A percentile compares a stretch with the other conserved stretches of the same genome.
phyloP scores from a whole-genome alignment of 2,888 invertebrate species.

The Latheticus oryzae region DNA sequence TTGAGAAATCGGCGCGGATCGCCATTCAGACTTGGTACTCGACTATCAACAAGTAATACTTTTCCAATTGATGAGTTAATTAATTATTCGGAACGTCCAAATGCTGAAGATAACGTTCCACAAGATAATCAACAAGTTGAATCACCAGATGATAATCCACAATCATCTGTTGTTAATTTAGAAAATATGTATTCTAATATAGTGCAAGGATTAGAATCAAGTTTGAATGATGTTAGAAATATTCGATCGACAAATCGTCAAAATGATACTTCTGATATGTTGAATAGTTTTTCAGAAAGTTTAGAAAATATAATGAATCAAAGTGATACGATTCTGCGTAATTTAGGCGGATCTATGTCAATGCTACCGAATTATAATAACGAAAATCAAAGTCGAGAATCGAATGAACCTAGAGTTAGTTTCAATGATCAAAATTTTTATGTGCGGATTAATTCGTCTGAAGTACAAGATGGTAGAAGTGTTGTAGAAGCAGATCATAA shows the following conservation, averaged over 20 bases:
- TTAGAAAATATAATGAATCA: conserved; percentile 63
- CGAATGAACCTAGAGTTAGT: conserved; percentile 34
- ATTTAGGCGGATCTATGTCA: conserved; percentile 60
- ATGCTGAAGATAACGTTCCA: conserved; percentile 56
- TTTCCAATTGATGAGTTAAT: conserved; percentile 61
- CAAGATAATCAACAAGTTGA: conserved; percentile 32
- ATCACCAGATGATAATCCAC: conserved; percentile 22
- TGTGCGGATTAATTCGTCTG: conserved; percentile 52
- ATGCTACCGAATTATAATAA: conserved; percentile 50
- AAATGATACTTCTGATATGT: conserved; percentile 60
- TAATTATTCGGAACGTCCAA: conserved; percentile 61
- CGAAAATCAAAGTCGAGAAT: conserved; percentile 10
- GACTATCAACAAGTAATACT: conserved; percentile 28
- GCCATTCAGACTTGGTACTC: conserved; percentile 43
- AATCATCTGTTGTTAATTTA: conserved; percentile 49
- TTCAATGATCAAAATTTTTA: conserved; percentile 58
- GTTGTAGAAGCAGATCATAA: conserved; percentile 61
- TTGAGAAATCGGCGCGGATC: conserved; percentile 48
- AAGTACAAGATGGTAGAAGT: conserved; percentile 40
- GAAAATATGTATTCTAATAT: conserved; percentile 63
- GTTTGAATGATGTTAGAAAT: conserved; percentile 59
- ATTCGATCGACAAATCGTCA: conserved; percentile 56
- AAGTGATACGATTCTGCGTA: conserved; percentile 61
- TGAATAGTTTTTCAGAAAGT: conserved; percentile 62
- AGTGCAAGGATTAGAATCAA: conserved; percentile 62